phyloP scores from a whole-genome alignment of 2,113 vertebrate genomes.

The Catharus bicknelli region DNA sequence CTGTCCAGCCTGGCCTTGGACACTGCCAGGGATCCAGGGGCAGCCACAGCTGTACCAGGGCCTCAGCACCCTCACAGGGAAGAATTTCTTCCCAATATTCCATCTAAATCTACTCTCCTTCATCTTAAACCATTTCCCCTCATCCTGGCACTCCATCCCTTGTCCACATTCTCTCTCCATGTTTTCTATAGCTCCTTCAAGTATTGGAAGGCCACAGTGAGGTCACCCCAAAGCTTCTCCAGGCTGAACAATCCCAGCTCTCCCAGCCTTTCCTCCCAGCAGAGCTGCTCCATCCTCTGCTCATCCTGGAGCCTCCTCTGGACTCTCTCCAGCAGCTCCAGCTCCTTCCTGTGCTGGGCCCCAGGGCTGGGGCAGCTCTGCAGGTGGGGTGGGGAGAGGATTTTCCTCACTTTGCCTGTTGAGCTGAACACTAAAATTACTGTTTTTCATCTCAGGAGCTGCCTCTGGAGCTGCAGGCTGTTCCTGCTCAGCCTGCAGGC shows the following conservation, averaged over 20 bases:
- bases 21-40: background rate
- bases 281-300: background rate
- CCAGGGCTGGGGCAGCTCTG: background rate
- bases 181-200: background rate
- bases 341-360: background rate
- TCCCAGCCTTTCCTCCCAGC: background rate
- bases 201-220: fast-evolving
- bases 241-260: background rate
- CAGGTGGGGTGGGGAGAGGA: background rate
- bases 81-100: fast-evolving
- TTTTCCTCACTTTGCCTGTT: background rate
- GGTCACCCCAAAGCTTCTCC: fast-evolving
- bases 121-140: background rate
- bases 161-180: fast-evolving
- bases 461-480: background rate
- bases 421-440: background rate
- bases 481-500: background rate
- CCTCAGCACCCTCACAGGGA: fast-evolving
- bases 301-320: background rate
- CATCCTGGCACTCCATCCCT: background rate
- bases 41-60: background rate
- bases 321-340: background rate
- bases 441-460: background rate
- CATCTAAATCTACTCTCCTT: fast-evolving
- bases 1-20: fast-evolving